These are phyloP conservation scores for Sigmodon hispidus DNA, from an alignment of 2,113 vertebrate genomes.

Conservation along the genomic window DNA sequence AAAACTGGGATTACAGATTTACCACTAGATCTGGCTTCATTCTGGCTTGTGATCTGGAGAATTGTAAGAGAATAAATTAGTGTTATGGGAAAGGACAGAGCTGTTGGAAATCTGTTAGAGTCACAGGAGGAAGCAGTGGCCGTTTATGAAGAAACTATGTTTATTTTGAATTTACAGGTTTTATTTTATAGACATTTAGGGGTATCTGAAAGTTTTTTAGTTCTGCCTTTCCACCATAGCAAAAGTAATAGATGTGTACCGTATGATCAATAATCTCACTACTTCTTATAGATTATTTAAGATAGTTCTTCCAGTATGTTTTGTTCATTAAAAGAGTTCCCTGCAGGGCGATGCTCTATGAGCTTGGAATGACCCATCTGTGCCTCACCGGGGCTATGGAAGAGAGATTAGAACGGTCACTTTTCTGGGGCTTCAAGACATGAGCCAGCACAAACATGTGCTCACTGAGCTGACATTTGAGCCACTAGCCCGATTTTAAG, in stretches of 20 bases:
- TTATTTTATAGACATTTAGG: not conserved
- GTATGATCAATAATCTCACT: not conserved
- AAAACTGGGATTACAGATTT: not conserved
- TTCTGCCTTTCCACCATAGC: not conserved
- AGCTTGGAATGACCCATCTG: not conserved
- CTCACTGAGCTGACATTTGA: not conserved
- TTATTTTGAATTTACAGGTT: not conserved
- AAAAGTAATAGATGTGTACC: not conserved
- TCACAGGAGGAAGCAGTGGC: not conserved
- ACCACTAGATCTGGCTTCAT: not conserved
- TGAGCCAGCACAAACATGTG: fast-evolving
- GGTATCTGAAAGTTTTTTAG: not conserved
- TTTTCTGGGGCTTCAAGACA: not conserved
- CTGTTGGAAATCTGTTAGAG: not conserved
- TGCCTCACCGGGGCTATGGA: not conserved
- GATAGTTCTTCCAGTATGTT: not conserved
- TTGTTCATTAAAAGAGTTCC: not conserved
- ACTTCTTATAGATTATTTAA: not conserved
- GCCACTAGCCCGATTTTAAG: not conserved
- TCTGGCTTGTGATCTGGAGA: not conserved
- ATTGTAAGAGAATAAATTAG: not conserved
- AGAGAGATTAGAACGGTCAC: no score
- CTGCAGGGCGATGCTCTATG: not conserved
- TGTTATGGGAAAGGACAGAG: not conserved
- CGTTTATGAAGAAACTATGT: not conserved